These are phyloP conservation scores for Acanthosepion lycidas DNA, from an alignment of 2,888 invertebrate genomes.

Conservation along the genomic window DNA sequence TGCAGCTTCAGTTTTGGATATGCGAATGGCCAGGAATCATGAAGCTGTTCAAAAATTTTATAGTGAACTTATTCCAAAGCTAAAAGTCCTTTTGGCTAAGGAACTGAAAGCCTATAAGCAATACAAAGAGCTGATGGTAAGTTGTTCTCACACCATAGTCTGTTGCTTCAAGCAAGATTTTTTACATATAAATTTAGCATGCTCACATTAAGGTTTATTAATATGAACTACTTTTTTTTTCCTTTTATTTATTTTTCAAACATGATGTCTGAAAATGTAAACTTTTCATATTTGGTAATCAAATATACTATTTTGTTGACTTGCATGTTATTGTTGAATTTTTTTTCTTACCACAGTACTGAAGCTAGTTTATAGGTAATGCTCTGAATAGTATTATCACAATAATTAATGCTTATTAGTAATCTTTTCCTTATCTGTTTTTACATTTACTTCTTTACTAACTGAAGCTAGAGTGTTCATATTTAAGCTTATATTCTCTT, in stretches of 20 bases:
- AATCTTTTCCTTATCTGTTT: background rate
- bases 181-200: no score
- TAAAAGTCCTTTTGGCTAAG: slow-evolving; percentile 74
- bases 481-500: background rate
- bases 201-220: no score
- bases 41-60: slow-evolving; percentile 75
- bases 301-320: background rate
- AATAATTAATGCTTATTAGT: background rate
- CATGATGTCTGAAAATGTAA: background rate
- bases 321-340: background rate
- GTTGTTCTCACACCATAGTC: background rate
- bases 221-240: background rate
- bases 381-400: background rate
- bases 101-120: slow-evolving; percentile 74
- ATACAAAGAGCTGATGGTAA: slow-evolving; percentile 76
- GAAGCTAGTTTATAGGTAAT: background rate
- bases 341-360: background rate
- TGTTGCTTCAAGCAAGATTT: background rate
- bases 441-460: background rate
- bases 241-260: background rate
- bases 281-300: background rate
- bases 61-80: slow-evolving; percentile 72
- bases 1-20: slow-evolving; percentile 76
- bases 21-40: slow-evolving; percentile 76
- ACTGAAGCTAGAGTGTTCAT: background rate